These are phyloP conservation scores for Leptinotarsa peninsularis DNA, from an alignment of 2,888 invertebrate genomes.

Conservation along the genomic window DNA sequence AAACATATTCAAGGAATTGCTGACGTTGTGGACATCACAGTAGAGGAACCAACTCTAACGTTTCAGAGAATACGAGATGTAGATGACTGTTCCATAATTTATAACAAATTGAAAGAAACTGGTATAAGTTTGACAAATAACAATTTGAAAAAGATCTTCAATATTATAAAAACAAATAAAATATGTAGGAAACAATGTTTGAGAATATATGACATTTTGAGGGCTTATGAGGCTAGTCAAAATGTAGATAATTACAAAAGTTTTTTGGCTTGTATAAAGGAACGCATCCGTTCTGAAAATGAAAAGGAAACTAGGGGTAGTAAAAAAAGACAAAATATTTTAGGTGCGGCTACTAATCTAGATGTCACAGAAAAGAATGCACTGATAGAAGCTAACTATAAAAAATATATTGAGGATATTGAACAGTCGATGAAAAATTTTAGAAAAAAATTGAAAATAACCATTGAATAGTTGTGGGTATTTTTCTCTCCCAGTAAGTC, in stretches of 20 bases:
- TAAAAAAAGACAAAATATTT: constrained; percentile 47
- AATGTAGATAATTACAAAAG: constrained; percentile 42
- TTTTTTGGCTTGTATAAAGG: constrained; percentile 48
- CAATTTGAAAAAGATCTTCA: constrained; percentile 46
- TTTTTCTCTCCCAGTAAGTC: neutral
- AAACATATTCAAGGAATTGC: constrained; percentile 60
- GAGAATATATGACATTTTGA: constrained; percentile 55
- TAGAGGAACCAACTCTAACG: constrained; percentile 94
- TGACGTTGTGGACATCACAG: constrained; percentile 79
- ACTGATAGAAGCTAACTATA: constrained; percentile 44
- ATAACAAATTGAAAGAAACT: constrained; percentile 42
- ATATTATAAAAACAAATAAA: constrained; percentile 49
- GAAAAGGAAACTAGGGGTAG: constrained; percentile 41
- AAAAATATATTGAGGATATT: constrained; percentile 49
- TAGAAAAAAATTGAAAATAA: constrained; percentile 1
- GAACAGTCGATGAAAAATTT: constrained; percentile 45
- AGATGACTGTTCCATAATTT: constrained; percentile 51
- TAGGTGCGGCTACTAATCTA: constrained; percentile 31
- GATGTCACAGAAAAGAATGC: constrained; percentile 40
- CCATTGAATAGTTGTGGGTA: neutral
- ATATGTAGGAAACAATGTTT: constrained; percentile 53
- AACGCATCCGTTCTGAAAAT: constrained; percentile 45
- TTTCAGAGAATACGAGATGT: constrained; percentile 89
- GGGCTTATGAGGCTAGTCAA: constrained; percentile 46
- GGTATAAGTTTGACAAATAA: constrained; percentile 34